Evolutionary conservation across 2,113 vertebrate genomes (phyloP).

Genomic region (Ptychochromis oligacanthus): DNA sequence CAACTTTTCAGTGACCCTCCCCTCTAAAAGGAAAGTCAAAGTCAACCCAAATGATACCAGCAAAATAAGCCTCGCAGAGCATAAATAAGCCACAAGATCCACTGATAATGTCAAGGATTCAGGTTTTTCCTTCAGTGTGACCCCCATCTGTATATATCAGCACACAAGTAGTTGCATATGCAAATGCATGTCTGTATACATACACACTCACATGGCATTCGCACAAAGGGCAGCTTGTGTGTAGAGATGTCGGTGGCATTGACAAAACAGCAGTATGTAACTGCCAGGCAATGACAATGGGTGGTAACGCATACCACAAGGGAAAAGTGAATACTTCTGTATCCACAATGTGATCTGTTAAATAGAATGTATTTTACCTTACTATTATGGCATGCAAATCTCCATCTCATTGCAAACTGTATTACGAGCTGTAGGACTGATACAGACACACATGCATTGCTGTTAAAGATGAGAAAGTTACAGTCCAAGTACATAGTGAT

Average conservation of each 20-base stretch:
- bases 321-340: too few species aligned
- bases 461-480: background rate
- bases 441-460: background rate
- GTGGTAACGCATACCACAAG: too few species aligned
- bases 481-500: background rate
- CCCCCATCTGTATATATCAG: background rate
- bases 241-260: too few species aligned
- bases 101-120: too few species aligned
- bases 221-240: background rate
- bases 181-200: conserved; percentile 3
- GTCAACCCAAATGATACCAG: background rate
- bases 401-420: background rate
- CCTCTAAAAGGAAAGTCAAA: background rate
- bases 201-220: background rate
- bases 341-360: background rate
- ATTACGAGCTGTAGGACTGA: background rate
- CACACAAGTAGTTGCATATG: background rate
- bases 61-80: background rate
- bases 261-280: too few species aligned
- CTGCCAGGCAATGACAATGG: too few species aligned
- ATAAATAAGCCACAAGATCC: too few species aligned
- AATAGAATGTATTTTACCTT: background rate
- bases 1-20: background rate
- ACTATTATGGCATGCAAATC: background rate
- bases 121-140: too few species aligned